Percentiles rank a stretch among this genome's conserved stretches.
Conservation (phyloP, 2,113 vertebrate genomes). For the Psephotus haematonotus region DNA sequence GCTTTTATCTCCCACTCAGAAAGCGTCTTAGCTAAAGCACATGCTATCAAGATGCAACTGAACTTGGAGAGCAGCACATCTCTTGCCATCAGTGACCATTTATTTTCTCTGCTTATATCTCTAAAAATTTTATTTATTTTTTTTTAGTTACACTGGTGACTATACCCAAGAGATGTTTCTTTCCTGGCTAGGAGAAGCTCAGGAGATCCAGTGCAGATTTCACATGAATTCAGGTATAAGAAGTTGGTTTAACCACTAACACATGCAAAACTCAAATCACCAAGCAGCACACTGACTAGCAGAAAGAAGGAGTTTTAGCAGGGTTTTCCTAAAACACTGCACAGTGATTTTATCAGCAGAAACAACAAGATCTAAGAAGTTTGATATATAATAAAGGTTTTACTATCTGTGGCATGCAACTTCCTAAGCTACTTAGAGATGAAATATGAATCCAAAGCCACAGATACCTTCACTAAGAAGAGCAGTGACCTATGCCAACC, state of each 20-base stretch:
- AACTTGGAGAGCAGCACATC: neutral
- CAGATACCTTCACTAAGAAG: neutral
- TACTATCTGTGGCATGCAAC: neutral
- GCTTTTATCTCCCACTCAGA: neutral
- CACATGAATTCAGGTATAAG: neutral
- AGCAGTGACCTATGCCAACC: neutral
- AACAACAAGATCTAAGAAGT: neutral
- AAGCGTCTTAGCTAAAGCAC: neutral
- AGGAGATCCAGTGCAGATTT: neutral
- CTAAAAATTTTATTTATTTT: neutral
- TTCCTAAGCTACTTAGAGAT: neutral
- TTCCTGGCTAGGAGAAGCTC: neutral
- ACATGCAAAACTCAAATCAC: neutral
- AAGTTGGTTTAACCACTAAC: neutral
- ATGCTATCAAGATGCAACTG: neutral
- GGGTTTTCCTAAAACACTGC: neutral
- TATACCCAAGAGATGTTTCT: neutral
- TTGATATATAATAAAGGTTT: neutral
- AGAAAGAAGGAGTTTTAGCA: neutral
- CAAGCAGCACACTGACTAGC: neutral
- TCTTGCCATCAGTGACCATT: neutral
- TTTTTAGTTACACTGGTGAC: neutral
- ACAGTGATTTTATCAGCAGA: neutral
- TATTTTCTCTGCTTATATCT: neutral
- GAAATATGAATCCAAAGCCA: neutral